These are phyloP conservation scores for Peucedramus taeniatus DNA, from an alignment of 2,113 vertebrate species.

Conservation along the genomic window DNA sequence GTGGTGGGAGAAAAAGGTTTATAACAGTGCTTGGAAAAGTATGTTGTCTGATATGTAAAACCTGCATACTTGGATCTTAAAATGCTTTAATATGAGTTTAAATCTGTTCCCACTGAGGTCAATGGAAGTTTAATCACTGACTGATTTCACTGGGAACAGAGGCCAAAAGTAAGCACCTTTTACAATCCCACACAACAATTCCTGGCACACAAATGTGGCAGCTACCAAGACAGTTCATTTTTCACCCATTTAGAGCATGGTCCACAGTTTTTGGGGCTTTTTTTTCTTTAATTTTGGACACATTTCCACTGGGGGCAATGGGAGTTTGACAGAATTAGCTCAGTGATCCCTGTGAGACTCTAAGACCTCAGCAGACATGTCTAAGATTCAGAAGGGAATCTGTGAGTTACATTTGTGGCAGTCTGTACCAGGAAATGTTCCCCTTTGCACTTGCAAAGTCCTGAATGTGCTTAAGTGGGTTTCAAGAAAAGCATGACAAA, in stretches of 20 bases:
- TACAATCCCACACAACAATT: constrained; percentile 10
- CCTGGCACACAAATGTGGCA: constrained; percentile 16
- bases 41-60: not conserved
- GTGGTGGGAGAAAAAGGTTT: not conserved
- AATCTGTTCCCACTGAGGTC: constrained; percentile 26
- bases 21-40: not conserved
- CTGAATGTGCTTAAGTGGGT: not conserved
- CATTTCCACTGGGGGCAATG: not conserved
- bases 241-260: not conserved
- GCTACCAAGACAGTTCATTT: constrained; percentile 39
- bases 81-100: not conserved
- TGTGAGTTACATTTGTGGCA: not conserved
- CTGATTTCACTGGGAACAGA: constrained; percentile 31
- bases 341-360: not conserved
- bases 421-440: not conserved
- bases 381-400: not conserved
- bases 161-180: constrained; percentile 43
- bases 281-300: not conserved
- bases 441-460: rapidly evolving
- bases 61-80: not conserved
- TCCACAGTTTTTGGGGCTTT: not conserved
- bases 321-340: not conserved
- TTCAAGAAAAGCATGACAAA: not conserved
- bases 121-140: constrained; percentile 37
- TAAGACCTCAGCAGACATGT: not conserved